Conservation (phyloP, 2,888 invertebrate genomes). For the Bugula neritina region DNA sequence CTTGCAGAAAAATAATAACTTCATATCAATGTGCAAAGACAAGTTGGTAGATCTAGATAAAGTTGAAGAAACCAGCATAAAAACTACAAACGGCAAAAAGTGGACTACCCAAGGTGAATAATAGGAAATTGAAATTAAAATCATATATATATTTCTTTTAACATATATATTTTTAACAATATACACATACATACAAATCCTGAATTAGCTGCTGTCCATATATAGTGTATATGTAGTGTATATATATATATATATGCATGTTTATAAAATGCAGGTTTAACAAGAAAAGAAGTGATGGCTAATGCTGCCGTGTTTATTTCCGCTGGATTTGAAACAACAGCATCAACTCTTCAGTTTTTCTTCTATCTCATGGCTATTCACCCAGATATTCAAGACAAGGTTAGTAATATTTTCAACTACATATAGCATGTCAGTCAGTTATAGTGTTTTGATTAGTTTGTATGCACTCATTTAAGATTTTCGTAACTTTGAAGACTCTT, state of each 20-base stretch:
- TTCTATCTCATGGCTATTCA: constrained; percentile 28
- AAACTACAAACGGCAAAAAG: not conserved
- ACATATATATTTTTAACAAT: no score
- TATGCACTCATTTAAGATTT: no score
- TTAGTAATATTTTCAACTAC: no score
- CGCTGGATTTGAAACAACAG: constrained; percentile 30
- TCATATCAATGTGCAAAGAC: not conserved
- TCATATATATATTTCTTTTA: no score
- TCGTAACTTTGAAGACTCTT: no score
- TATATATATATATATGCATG: no score
- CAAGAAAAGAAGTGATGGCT: not conserved
- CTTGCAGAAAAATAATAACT: not conserved
- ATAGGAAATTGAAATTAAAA: not conserved
- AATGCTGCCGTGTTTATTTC: constrained; percentile 29
- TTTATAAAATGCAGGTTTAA: constrained; percentile 11
- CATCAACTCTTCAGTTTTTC: constrained; percentile 26
- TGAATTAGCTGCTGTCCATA: no score
- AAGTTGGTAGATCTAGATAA: constrained; percentile 17
- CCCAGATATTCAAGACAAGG: constrained; percentile 30
- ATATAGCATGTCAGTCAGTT: no score
- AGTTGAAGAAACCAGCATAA: not conserved
- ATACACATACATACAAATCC: no score
- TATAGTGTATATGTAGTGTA: no score
- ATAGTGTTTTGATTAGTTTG: no score
- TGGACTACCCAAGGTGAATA: constrained; percentile 7